Evolutionary conservation across 2,797 vertebrate genomes (phyloP), one percentile per base, ranked within the genome.

Genomic region (Poeciliopsis paucimaculata): DNA sequence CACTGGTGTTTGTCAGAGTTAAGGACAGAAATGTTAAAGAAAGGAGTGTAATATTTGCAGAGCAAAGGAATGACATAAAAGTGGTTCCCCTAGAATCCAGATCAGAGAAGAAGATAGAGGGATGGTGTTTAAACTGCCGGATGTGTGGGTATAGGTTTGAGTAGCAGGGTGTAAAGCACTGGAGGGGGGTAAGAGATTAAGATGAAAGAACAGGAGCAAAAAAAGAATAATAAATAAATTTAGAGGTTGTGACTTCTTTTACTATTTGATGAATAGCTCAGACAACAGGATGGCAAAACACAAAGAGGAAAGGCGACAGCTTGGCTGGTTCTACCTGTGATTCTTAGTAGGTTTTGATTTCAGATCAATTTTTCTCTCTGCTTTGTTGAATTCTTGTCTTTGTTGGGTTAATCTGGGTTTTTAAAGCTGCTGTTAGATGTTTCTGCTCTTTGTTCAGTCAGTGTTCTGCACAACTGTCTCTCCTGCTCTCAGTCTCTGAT

Each of bases 11-110:
- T 93, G 84, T 86, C 11, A 77, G 83, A 90, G 91, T 60, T 72
- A 78, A 87, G 78, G 55, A 75, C 78, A 70, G 77, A 84, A 87
- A 15, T 71, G 2, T 71, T 71, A 43, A 84, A 88, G 80, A 87
- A 87, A 88, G 89, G 84, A 70, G 86, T 86, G 91, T 86, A 89
- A 91, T 93, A 92, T 93, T 93, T 92, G 89, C 88, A 74, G 82
- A 90, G 86, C 51, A 81, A 87, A 90, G 85, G 89, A 90, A 86
- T 79, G 79, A 89, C 73, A 62, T 82, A 84, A 64, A 31, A 86
- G 86, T 79, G 86, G 87, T 92, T 90, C 86, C 88, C 34, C 9
- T 76, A 83, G 92, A 93, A 93, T 94, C 89, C 89, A 88, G 92
- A 94, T 93, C 85, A 92, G 90, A 91, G 81, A 47, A 73, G 80